phyloP scores from a whole-genome alignment of 2,113 vertebrate species.

The Siniperca chuatsi region DNA sequence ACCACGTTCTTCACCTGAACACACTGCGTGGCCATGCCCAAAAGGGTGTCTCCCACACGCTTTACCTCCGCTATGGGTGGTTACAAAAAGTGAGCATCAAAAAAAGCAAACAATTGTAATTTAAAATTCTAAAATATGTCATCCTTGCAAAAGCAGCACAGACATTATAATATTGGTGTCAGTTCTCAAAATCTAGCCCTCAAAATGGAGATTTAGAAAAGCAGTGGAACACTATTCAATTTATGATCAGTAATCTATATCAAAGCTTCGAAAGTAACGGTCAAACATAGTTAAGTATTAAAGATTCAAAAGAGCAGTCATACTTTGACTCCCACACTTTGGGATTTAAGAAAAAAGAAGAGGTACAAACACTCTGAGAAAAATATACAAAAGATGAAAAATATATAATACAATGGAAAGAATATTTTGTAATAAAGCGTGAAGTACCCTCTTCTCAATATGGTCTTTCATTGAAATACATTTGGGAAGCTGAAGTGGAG shows the following conservation, averaged over 20 bases:
- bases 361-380: background rate
- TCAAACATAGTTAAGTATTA: background rate
- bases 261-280: background rate
- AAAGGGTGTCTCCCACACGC: conserved; percentile 95
- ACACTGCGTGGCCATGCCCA: conserved; percentile 99
- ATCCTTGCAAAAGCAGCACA: background rate
- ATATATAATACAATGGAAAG: background rate
- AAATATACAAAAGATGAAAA: background rate
- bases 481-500: background rate
- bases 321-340: background rate
- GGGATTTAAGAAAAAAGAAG: background rate
- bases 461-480: background rate
- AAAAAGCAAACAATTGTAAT: background rate
- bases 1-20: conserved; percentile 99
- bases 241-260: background rate
- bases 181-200: background rate
- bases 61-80: conserved; percentile 93
- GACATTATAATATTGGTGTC: background rate
- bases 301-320: background rate
- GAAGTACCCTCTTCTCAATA: background rate
- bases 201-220: background rate
- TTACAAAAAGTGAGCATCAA: background rate
- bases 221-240: background rate
- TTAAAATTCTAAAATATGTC: background rate
- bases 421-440: background rate